Percentiles rank a stretch among this genome's conserved stretches.
These are phyloP conservation scores for Mustela nigripes DNA, from an alignment of 2,113 vertebrate species.

Conservation along the genomic window DNA sequence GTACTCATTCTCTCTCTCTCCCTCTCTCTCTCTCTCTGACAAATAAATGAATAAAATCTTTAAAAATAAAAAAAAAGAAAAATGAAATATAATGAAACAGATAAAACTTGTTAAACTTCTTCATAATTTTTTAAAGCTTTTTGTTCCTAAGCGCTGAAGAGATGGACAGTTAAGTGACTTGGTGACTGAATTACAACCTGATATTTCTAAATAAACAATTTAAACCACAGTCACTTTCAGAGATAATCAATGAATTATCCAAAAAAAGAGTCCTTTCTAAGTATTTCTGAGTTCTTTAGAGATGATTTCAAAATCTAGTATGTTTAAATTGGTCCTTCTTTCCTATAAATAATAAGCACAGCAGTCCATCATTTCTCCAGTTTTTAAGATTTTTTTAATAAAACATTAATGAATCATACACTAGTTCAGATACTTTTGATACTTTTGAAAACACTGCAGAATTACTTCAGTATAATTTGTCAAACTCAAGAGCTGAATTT, in stretches of 20 bases:
- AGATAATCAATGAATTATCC: constrained; percentile 43
- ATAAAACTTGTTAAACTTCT: constrained; percentile 8
- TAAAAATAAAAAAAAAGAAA: neutral
- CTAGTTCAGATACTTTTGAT: constrained; percentile 34
- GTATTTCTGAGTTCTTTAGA: constrained; percentile 11
- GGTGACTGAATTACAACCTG: constrained; percentile 36
- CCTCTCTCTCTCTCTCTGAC: neutral
- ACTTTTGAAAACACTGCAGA: constrained; percentile 54
- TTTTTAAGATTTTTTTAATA: constrained; percentile 28
- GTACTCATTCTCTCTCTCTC: no score
- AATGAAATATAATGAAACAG: neutral
- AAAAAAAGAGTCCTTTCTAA: constrained; percentile 28
- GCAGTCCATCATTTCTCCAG: constrained; percentile 34
- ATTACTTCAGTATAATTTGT: constrained; percentile 38
- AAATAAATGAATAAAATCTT: neutral
- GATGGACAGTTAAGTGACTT: neutral
- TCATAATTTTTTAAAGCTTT: neutral
- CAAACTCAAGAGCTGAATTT: constrained; percentile 46
- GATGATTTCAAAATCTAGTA: constrained; percentile 50
- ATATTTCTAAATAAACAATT: constrained; percentile 35
- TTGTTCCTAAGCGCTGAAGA: constrained; percentile 38
- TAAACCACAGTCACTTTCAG: constrained; percentile 31
- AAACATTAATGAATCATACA: constrained; percentile 59
- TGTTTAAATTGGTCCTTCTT: constrained; percentile 23
- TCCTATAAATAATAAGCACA: constrained; percentile 53